phyloP scores from a whole-genome alignment of 1,140 invertebrate species.

The Caenorhabditis brenneri region DNA sequence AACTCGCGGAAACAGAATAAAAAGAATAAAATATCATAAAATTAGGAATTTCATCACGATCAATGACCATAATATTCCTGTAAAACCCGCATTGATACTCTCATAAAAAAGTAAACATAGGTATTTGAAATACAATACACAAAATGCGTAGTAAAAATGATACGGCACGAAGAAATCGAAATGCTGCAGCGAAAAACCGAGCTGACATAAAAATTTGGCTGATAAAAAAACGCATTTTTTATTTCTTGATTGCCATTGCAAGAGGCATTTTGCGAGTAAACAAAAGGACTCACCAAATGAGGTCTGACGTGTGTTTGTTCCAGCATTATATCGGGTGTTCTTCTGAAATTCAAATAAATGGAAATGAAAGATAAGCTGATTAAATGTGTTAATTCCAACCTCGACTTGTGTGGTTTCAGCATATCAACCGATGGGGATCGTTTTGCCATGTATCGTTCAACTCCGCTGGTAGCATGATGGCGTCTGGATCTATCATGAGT shows the following conservation, averaged over 20 bases:
- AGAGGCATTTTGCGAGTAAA: background rate
- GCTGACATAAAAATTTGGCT: slow-evolving; percentile 24
- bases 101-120: background rate
- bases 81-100: background rate
- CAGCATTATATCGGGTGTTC: background rate
- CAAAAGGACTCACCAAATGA: slow-evolving; percentile 9
- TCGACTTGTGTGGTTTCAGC: background rate
- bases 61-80: background rate
- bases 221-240: slow-evolving; percentile 37
- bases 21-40: background rate
- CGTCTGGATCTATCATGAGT: slow-evolving; percentile 13
- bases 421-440: slow-evolving; percentile 17
- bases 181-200: slow-evolving; percentile 6
- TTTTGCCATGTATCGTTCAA: slow-evolving; percentile 23
- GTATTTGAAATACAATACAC: slow-evolving; percentile 2
- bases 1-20: background rate
- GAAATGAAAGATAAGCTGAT: background rate
- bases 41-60: background rate
- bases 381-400: background rate
- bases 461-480: background rate
- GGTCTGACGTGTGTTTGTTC: slow-evolving; percentile 25
- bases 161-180: slow-evolving; percentile 14
- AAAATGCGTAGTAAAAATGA: slow-evolving; percentile 7
- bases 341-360: background rate
- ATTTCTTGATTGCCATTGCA: slow-evolving; percentile 35